Conservation (phyloP, 2,113 vertebrate genomes). For the Zeus faber region DNA sequence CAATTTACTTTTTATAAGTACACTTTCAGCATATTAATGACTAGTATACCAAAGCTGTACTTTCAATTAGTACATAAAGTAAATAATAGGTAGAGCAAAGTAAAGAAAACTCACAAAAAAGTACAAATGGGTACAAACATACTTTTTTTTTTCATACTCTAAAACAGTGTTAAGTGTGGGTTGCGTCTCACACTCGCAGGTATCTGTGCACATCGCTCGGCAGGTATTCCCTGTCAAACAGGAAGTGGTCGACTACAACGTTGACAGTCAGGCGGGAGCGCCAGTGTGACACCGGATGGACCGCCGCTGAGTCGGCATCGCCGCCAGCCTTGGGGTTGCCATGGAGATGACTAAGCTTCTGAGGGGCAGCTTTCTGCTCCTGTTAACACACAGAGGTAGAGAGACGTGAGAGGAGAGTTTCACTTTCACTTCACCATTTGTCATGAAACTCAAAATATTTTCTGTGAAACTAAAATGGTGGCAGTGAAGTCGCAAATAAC, state of each 20-base stretch:
- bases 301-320: slow-evolving; percentile 59
- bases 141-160: too few relatives aligned
- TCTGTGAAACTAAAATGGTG: too few relatives aligned
- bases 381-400: slow-evolving; percentile 23
- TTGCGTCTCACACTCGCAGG: slow-evolving; percentile 85
- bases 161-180: too few relatives aligned
- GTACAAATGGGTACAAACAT: too few relatives aligned
- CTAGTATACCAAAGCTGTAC: too few relatives aligned
- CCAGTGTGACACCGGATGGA: slow-evolving; percentile 92
- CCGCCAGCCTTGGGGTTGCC: slow-evolving; percentile 38
- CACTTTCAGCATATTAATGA: too few relatives aligned
- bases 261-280: slow-evolving; percentile 90
- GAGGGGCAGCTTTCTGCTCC: slow-evolving; percentile 64
- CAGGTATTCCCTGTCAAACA: slow-evolving; percentile 88
- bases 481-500: too few relatives aligned
- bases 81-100: too few relatives aligned
- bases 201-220: slow-evolving; percentile 93
- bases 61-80: too few relatives aligned
- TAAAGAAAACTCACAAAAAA: too few relatives aligned
- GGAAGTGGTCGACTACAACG: slow-evolving; percentile 89
- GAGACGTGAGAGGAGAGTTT: too few relatives aligned
- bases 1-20: too few relatives aligned
- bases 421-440: neutral
- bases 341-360: slow-evolving; percentile 50
- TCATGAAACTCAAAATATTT: neutral